Conservation (phyloP, 2,113 vertebrate genomes). For the Hirundichthys speculiger region DNA sequence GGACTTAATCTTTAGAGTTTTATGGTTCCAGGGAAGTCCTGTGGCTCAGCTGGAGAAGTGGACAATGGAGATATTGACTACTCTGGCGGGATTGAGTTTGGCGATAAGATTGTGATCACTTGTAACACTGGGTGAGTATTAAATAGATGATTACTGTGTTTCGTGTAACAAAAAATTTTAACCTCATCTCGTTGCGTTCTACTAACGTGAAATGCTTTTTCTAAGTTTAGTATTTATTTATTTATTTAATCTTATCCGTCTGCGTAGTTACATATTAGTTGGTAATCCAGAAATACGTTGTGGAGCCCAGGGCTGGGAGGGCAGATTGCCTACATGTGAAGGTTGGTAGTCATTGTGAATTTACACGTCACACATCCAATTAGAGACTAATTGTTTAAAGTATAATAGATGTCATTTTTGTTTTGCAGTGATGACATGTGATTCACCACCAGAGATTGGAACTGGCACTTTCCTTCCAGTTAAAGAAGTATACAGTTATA, state of each 20-base stretch:
- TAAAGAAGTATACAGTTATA: fast-evolving
- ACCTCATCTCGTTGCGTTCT: neutral
- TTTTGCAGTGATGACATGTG: conserved; percentile 60
- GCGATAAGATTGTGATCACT: fast-evolving
- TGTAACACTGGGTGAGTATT: conserved; percentile 35
- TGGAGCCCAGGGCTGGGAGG: neutral
- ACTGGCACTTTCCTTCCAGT: fast-evolving
- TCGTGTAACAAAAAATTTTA: neutral
- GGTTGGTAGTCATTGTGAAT: conserved; percentile 43
- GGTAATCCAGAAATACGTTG: fast-evolving
- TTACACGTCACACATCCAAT: neutral
- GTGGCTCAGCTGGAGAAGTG: neutral
- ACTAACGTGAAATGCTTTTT: neutral
- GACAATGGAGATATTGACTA: fast-evolving
- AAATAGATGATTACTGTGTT: neutral
- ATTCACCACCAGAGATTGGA: fast-evolving
- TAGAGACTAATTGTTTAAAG: neutral
- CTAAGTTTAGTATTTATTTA: neutral
- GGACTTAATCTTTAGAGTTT: neutral
- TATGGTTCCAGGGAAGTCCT: conserved; percentile 26
- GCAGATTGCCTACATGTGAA: conserved; percentile 53
- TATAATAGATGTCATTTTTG: conserved; percentile 16
- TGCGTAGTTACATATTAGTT: conserved; percentile 14
- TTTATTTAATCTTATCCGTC: neutral
- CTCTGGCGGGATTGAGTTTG: neutral